A percentile compares a stretch with the other conserved stretches of the same genome.
phyloP scores from a whole-genome alignment of 2,797 vertebrate genomes.

The Rhinogobio ventralis region DNA sequence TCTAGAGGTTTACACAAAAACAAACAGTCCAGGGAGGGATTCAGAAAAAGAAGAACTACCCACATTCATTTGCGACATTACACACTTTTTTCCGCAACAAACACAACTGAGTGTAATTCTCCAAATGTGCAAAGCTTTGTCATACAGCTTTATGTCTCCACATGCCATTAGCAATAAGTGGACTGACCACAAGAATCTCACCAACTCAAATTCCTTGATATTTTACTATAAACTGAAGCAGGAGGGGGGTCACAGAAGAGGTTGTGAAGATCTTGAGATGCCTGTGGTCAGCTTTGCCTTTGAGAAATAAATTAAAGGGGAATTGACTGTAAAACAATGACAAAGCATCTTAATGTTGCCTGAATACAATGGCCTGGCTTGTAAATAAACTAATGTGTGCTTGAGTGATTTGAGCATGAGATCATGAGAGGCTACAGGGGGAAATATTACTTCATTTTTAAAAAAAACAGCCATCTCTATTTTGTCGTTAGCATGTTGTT shows the following conservation, averaged over 20 bases:
- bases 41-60: constrained; percentile 42
- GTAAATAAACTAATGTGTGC: constrained; percentile 28
- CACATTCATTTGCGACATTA: constrained; percentile 46
- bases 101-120: constrained; percentile 53
- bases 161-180: constrained; percentile 56
- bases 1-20: constrained; percentile 53
- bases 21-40: constrained; percentile 49
- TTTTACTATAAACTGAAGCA: constrained; percentile 22
- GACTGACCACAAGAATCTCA: constrained; percentile 52
- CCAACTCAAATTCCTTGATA: constrained; percentile 33
- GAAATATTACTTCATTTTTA: not conserved
- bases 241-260: constrained; percentile 24
- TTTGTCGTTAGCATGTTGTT: not conserved
- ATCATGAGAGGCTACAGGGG: constrained; percentile 19
- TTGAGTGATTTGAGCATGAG: constrained; percentile 15
- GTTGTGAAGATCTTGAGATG: constrained; percentile 18
- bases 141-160: constrained; percentile 56
- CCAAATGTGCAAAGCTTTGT: constrained; percentile 42
- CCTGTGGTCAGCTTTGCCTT: constrained; percentile 18
- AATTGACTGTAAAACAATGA: constrained; percentile 9
- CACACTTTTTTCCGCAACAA: constrained; percentile 46
- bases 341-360: constrained; percentile 3
- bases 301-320: constrained; percentile 19
- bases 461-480: constrained; percentile 4
- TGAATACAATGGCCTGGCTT: not conserved